Base-by-base conservation (phyloP, 2,888 invertebrate genomes). In the Bursaphelenchus okinawaensis region DNA sequence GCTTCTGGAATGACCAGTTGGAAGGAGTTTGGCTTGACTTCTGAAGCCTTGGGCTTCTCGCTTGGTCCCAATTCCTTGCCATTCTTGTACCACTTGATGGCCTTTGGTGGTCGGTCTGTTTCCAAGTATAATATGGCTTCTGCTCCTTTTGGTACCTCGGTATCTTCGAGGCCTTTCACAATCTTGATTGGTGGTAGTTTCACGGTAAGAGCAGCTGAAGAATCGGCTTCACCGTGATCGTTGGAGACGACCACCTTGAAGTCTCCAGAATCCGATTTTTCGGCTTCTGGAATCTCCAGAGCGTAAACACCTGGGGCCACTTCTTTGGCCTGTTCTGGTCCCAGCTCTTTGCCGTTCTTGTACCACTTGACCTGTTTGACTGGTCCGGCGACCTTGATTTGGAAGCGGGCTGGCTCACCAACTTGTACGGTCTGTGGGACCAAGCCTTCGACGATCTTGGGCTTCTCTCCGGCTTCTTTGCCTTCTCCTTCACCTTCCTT, bases 311-410 rank as follows among this genome's bases (percentile, higher is more conserved):
- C 75, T 54, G 75, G 74, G 8, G 71, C 76, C 7, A 75, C 67
- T 12, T 77, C 73, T 59, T 75, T 75, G 19, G 83, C 71, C 54
- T 82, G 76, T 9, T 81, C 76, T 22, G 76, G 73, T 1, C 75
- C 67, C 7, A 62, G 67, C 55, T 83, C 83, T 56, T 81, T 75
- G 8, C 83, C 84, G 67, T 84, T 82, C 65, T 83, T 83, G 71
- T 82, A 75, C 93, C 93, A 94, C 79, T 88, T 89, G 22, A 93
- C 88, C 66, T 88, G 88, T 67, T 89, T 88, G 0, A 93, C 92
- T 76, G 90, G 90, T 0, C 91, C 90, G 83, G 90, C 89, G 0
- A 90, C 87, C 79, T 90, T 72, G 54, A 77, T 74, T 40, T 74
- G 74, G 68, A 94, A 85, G 68, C 89, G 89, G 52, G 93, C 86